Base-by-base conservation (phyloP, 2,797 vertebrate species). In the Megalops cyprinoides region DNA sequence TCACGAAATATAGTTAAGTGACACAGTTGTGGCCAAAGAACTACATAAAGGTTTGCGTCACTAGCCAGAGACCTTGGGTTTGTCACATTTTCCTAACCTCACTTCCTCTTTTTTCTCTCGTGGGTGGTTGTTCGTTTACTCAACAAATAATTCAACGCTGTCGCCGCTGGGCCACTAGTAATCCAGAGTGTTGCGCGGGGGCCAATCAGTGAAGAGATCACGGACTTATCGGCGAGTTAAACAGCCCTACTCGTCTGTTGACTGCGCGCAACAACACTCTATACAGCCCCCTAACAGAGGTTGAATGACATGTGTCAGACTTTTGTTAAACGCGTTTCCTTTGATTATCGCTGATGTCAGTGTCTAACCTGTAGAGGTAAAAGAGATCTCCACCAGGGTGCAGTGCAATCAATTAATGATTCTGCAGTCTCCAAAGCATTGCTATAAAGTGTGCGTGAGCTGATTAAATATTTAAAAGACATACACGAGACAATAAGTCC, bases 71-170 rank as follows among this genome's bases (percentile, higher is more conserved):
- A 31, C 44, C 42, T n/a, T n/a, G n/a, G 12, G 34, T 10, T 14
- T 10, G 51, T 62, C 71, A 46, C 69, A 31, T n/a, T 48, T 49
- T 48, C 31, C 7, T 55, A 80, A 55, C 55, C 10, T 51, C 31
- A 80, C 79, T 75, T 80, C 78, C 78, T 74, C 37, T 71, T 79
- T 76, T 15, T 55, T 79, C 51, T 48, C 23, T 31, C 48, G 69
- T 1, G 44, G 31, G 7, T 48, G n/a, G 62, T 46, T 34, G 6
- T 48, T 37, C 65, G 48, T 20, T 58, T 55, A 60, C 31, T 60
- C 76, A 60, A 56, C 56, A 77, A 9, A n/a, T 62, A 34, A 25
- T 20, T 37, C 51, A 39, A 44, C 31, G 34, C 28, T 4, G 39
- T 37, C 55, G 42, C 39, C 37, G 28, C 9, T 74, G 46, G 71